phyloP scores from a whole-genome alignment of 1,140 invertebrate genomes.

The Pseudomyrmex sp. region DNA sequence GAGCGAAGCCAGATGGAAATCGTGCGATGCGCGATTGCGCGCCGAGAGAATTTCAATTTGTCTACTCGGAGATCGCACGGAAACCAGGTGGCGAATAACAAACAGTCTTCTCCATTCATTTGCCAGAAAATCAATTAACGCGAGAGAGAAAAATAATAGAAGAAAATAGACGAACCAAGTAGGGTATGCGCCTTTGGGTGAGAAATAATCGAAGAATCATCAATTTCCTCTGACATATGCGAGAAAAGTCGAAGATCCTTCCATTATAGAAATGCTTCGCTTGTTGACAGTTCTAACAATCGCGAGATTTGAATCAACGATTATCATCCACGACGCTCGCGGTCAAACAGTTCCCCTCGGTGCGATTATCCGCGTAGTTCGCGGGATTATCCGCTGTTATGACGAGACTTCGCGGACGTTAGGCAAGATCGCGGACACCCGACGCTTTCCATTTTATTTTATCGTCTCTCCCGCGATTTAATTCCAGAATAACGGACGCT shows the following conservation, averaged over 20 bases:
- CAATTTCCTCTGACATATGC: background rate
- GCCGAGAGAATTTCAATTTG: conserved; percentile 51
- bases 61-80: background rate
- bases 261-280: background rate
- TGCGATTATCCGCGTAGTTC: conserved; percentile 24
- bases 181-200: background rate
- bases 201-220: conserved; percentile 11
- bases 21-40: conserved; percentile 20
- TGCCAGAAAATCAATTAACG: conserved; percentile 35
- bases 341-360: conserved; percentile 15
- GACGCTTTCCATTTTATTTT: conserved; percentile 58
- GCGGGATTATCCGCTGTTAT: conserved; percentile 55
- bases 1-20: conserved; percentile 49
- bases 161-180: background rate
- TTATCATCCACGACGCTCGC: conserved; percentile 13
- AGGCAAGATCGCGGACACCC: conserved; percentile 32
- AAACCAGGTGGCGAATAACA: conserved; percentile 54
- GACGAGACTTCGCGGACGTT: conserved; percentile 29
- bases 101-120: conserved; percentile 42
- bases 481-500: conserved; percentile 36
- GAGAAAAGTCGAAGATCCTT: conserved; percentile 1
- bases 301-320: conserved; percentile 10
- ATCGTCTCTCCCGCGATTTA: conserved; percentile 53
- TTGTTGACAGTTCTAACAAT: background rate
- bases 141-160: background rate